Conservation (phyloP, 2,113 vertebrate genomes). For the Romanogobio albipinnatus region DNA sequence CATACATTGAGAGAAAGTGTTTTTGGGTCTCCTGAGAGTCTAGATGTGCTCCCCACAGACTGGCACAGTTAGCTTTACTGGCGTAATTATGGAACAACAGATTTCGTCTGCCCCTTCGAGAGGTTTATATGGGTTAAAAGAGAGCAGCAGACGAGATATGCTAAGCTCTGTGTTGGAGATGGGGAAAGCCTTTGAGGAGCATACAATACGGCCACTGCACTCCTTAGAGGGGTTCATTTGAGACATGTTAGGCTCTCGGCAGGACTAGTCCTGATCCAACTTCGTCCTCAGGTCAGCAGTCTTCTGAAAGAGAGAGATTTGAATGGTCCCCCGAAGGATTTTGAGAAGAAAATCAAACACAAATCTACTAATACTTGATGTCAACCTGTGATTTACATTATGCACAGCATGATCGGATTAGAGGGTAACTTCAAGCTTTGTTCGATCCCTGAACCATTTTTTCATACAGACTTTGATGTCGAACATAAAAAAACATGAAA, state of each 20-base stretch:
- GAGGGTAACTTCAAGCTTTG: background rate
- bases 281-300: background rate
- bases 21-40: background rate
- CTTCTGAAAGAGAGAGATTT: conserved; percentile 6
- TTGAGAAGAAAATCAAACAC: background rate
- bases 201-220: conserved; percentile 61
- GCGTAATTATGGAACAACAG: background rate
- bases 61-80: background rate
- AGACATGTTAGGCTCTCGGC: conserved; percentile 1
- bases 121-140: conserved; percentile 21
- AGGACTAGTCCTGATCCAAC: conserved; percentile 15
- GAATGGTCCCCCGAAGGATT: conserved; percentile 4
- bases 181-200: conserved; percentile 68
- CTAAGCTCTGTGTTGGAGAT: conserved; percentile 67
- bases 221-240: conserved; percentile 30
- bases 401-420: background rate
- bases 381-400: background rate
- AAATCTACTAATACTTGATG: background rate
- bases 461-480: background rate
- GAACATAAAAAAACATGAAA: background rate
- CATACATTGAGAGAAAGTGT: background rate
- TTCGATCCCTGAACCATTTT: background rate
- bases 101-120: background rate
- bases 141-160: conserved; percentile 68
- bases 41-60: conserved; percentile 1